Conservation (phyloP, 1,140 invertebrate species). For the Drosophila carrolli region DNA sequence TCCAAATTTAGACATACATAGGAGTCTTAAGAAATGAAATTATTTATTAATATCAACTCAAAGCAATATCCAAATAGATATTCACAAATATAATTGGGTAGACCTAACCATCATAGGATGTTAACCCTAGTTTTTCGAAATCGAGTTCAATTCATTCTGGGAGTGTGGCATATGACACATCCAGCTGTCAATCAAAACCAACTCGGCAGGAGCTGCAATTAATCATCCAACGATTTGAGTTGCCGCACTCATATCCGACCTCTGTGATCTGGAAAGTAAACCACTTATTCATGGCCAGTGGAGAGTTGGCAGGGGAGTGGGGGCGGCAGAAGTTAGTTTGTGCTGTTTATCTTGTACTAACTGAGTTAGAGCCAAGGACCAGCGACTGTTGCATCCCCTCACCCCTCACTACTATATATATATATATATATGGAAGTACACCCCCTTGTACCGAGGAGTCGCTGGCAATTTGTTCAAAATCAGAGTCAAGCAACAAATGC, state of each 20-base stretch:
- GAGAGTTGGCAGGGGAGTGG: constrained; percentile 2
- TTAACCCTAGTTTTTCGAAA: constrained; percentile 10
- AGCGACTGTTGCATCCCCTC: constrained; percentile 55
- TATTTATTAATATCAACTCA: background rate
- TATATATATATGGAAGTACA: background rate
- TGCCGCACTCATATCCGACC: constrained; percentile 46
- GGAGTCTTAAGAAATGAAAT: too few species aligned
- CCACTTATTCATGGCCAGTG: constrained; percentile 54
- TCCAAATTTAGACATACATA: too few species aligned
- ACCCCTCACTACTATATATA: background rate
- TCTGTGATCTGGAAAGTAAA: constrained; percentile 48
- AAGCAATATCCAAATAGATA: background rate
- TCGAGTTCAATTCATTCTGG: constrained; percentile 17
- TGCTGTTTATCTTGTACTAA: constrained; percentile 54
- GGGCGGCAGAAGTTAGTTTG: constrained; percentile 37
- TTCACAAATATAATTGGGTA: background rate
- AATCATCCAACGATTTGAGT: constrained; percentile 50
- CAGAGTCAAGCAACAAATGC: constrained; percentile 79
- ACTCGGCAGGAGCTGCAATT: constrained; percentile 43
- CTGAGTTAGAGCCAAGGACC: constrained; percentile 50
- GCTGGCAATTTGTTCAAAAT: constrained; percentile 80
- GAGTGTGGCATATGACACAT: constrained; percentile 43
- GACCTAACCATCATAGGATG: background rate
- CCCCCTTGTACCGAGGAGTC: constrained; percentile 38
- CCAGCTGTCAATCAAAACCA: constrained; percentile 49